These are phyloP conservation scores for Reticulitermes speratus DNA, from an alignment of 1,140 invertebrate genomes.

Conservation along the genomic window DNA sequence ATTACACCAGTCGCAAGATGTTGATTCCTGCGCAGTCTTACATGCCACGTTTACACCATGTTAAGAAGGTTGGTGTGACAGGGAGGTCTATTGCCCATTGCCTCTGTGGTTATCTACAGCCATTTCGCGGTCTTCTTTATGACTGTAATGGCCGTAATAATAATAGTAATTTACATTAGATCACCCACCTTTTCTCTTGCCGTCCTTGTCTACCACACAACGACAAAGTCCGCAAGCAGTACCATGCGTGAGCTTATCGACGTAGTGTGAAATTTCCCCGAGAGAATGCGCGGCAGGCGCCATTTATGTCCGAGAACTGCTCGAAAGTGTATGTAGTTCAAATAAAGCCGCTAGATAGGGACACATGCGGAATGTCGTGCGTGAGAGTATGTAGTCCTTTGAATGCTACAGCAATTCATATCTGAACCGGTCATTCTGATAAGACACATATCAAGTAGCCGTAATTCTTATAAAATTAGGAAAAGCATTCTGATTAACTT, in stretches of 20 bases:
- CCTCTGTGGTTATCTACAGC: conserved; percentile 9
- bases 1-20: not conserved
- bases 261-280: conserved; percentile 11
- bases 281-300: conserved; percentile 1
- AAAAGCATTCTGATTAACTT: no score
- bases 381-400: no score
- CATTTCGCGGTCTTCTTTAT: not conserved
- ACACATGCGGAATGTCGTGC: not conserved
- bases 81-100: not conserved
- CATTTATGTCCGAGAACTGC: not conserved
- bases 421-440: no score
- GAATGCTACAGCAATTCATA: no score
- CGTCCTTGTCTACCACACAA: not conserved
- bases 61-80: not conserved
- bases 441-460: no score
- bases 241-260: not conserved
- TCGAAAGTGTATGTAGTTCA: not conserved
- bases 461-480: no score
- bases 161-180: not conserved
- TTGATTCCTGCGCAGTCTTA: not conserved
- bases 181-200: not conserved
- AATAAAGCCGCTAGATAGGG: not conserved
- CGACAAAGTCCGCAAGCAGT: not conserved
- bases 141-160: not conserved
- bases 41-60: not conserved